A percentile compares a stretch with the other conserved stretches of the same genome.
phyloP scores from a whole-genome alignment of 1,140 invertebrate species.

The Camponotus vicinus region DNA sequence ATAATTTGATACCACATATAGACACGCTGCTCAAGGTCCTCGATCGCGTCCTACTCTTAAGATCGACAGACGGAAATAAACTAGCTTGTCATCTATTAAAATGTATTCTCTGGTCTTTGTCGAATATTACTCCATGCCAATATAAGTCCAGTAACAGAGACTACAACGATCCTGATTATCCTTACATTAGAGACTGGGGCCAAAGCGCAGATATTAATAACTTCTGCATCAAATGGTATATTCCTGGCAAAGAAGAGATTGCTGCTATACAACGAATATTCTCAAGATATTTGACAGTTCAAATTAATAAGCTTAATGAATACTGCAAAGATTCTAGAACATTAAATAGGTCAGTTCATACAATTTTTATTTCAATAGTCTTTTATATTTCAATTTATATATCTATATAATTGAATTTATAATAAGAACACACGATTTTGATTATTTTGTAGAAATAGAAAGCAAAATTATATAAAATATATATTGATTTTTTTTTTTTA shows the following conservation, averaged over 20 bases:
- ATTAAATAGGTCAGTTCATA: slow-evolving; percentile 76
- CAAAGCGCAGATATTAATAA: slow-evolving; percentile 89
- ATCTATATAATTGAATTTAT: neutral
- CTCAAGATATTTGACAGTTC: slow-evolving; percentile 88
- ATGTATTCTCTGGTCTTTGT: slow-evolving; percentile 87
- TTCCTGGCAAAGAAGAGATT: slow-evolving; percentile 91
- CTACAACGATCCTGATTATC: slow-evolving; percentile 90
- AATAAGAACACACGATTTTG: neutral
- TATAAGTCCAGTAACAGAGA: slow-evolving; percentile 88
- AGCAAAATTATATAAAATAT: neutral
- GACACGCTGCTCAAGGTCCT: slow-evolving; percentile 88
- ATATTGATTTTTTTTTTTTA: neutral
- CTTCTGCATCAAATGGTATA: slow-evolving; percentile 92
- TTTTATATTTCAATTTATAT: neutral
- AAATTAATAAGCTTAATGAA: slow-evolving; percentile 86
- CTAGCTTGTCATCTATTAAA: slow-evolving; percentile 86
- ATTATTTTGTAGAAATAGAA: neutral
- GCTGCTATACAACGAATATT: slow-evolving; percentile 89
- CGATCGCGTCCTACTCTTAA: slow-evolving; percentile 88
- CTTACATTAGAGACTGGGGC: slow-evolving; percentile 95
- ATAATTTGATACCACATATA: slow-evolving; percentile 88
- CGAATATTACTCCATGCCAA: slow-evolving; percentile 88
- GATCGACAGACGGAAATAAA: slow-evolving; percentile 88
- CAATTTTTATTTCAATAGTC: neutral
- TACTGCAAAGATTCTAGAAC: slow-evolving; percentile 82